phyloP scores from a whole-genome alignment of 2,113 vertebrate genomes.

The Puffinus mauretanicus region DNA sequence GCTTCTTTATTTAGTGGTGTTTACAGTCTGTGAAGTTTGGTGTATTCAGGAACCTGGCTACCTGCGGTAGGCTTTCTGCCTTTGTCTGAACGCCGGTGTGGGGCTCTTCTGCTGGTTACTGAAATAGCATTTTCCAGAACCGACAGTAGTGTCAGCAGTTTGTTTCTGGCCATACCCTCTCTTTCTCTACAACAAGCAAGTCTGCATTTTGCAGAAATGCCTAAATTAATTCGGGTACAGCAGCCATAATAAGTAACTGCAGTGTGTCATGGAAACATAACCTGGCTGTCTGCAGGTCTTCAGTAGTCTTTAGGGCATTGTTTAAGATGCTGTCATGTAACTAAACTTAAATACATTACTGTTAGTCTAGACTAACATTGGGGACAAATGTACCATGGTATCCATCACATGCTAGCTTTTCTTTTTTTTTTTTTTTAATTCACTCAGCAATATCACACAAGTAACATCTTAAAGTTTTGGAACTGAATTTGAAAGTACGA shows the following conservation, averaged over 20 bases:
- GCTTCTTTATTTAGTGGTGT: background rate
- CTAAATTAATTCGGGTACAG: background rate
- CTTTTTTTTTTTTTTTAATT: background rate
- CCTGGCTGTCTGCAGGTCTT: background rate
- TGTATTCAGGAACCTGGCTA: background rate
- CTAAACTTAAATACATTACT: background rate
- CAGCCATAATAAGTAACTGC: background rate
- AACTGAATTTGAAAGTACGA: background rate
- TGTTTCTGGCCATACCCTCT: background rate
- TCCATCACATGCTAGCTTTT: background rate
- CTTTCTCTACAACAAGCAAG: background rate
- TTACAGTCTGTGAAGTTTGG: background rate
- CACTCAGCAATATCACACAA: background rate
- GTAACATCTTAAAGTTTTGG: background rate
- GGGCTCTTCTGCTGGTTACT: background rate
- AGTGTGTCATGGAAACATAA: background rate
- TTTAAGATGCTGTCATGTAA: background rate
- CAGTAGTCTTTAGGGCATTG: background rate
- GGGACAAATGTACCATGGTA: background rate
- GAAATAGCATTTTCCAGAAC: background rate
- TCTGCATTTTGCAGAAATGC: background rate
- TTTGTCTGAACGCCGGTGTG: background rate
- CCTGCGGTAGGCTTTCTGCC: background rate
- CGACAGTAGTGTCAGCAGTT: background rate
- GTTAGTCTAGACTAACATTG: background rate